Percentiles rank a stretch among this genome's conserved stretches.
Conservation (phyloP, 2,797 vertebrate species). For the Mycteria americana region DNA sequence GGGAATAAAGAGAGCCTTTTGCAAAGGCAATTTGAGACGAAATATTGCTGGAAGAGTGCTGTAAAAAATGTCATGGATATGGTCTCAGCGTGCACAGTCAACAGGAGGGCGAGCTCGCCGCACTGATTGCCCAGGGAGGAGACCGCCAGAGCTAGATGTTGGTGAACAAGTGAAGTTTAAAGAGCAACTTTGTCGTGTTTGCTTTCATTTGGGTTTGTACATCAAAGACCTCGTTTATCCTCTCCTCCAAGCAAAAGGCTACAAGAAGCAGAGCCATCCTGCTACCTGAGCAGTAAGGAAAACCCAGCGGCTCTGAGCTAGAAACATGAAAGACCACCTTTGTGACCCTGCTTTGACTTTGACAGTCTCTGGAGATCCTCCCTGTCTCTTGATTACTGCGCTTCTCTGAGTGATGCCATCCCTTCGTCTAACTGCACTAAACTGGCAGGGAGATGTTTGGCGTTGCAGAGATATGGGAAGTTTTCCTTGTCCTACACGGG, state of each 20-base stretch:
- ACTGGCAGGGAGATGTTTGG: not conserved
- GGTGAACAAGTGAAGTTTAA: not conserved
- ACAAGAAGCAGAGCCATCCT: not conserved
- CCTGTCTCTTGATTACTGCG: not conserved
- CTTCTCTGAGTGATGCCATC: not conserved
- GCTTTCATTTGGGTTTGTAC: not conserved
- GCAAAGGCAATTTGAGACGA: not conserved
- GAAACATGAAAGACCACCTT: not conserved
- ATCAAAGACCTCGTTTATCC: not conserved
- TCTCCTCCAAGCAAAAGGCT: not conserved
- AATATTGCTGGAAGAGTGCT: not conserved
- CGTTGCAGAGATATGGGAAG: not conserved
- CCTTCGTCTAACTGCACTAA: not conserved
- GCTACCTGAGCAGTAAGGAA: not conserved
- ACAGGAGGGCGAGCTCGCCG: not conserved
- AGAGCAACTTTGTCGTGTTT: not conserved
- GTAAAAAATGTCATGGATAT: not conserved
- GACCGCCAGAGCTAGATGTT: not conserved
- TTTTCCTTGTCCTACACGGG: not conserved
- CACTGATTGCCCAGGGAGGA: not conserved
- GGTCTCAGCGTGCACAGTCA: not conserved
- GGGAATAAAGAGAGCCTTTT: not conserved
- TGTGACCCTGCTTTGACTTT: not conserved
- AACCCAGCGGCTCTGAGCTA: not conserved
- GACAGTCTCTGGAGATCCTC: not conserved